phyloP scores from a whole-genome alignment of 2,113 vertebrate species.

The Phyllostomus hastatus region DNA sequence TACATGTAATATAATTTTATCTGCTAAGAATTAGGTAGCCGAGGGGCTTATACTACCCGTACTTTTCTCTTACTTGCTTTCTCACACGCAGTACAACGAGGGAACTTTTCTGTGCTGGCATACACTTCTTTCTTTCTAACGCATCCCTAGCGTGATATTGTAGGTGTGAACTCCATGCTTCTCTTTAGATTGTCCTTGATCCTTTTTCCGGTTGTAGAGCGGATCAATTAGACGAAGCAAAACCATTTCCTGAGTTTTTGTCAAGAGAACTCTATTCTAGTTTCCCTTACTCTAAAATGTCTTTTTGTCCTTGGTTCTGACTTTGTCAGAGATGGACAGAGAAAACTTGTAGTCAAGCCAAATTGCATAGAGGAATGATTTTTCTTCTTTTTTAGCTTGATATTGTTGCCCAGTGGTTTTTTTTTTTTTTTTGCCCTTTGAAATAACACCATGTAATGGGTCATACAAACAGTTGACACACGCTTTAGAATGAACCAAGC shows the following conservation, averaged over 20 bases:
- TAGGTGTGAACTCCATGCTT: not conserved
- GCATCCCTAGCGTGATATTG: not conserved
- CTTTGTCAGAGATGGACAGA: not conserved
- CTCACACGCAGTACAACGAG: not conserved
- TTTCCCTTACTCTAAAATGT: not conserved
- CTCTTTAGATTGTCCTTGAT: not conserved
- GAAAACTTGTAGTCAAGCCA: not conserved
- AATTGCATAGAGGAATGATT: not conserved
- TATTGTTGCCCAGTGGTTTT: not conserved
- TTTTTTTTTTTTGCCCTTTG: not conserved
- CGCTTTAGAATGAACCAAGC: not conserved
- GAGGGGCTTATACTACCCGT: not conserved
- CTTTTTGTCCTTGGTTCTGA: not conserved
- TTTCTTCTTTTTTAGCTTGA: not conserved
- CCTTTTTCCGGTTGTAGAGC: not conserved
- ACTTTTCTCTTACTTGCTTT: not conserved
- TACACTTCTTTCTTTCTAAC: not conserved
- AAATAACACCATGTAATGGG: not conserved
- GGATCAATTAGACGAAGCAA: not conserved
- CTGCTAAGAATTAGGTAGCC: not conserved
- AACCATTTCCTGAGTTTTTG: not conserved
- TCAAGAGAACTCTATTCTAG: not conserved
- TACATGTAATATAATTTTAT: not conserved
- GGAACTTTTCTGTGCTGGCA: not conserved
- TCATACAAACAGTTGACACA: not conserved